phyloP scores from a whole-genome alignment of 35 echinoderm and acorn worm genomes.

The Anneissia japonica region DNA sequence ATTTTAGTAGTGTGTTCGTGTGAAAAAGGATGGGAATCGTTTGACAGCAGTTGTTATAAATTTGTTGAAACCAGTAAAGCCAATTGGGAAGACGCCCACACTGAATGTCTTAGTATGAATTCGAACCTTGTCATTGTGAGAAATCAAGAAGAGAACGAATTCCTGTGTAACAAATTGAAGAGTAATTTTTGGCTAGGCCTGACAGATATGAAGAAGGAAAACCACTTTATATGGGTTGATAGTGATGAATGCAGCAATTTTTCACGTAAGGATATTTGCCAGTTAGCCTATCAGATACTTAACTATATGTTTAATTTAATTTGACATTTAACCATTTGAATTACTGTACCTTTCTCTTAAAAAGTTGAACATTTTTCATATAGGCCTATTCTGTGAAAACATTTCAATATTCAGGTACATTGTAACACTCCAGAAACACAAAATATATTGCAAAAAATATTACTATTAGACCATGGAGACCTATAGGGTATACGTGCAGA shows the following conservation, averaged over 20 bases:
- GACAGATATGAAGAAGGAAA: background rate
- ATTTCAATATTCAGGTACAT: too few relatives aligned
- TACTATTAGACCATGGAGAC: too few relatives aligned
- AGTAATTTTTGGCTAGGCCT: background rate
- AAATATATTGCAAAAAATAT: too few relatives aligned
- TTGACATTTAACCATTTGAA: too few relatives aligned
- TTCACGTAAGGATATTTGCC: background rate
- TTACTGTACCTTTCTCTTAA: too few relatives aligned
- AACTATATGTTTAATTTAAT: too few relatives aligned
- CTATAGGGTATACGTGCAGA: too few relatives aligned
- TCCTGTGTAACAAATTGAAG: background rate
- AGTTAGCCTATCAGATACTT: too few relatives aligned
- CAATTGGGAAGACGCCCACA: background rate
- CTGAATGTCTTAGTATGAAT: background rate
- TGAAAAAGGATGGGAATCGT: background rate
- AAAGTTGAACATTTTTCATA: too few relatives aligned
- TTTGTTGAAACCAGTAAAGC: background rate
- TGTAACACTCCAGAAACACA: too few relatives aligned
- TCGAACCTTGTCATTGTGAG: background rate
- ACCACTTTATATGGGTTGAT: background rate
- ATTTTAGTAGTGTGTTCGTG: background rate
- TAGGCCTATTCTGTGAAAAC: too few relatives aligned
- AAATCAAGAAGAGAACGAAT: background rate
- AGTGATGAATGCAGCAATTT: background rate
- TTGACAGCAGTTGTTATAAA: background rate